phyloP scores from a whole-genome alignment of 2,113 vertebrate genomes.

The Vimba vimba region DNA sequence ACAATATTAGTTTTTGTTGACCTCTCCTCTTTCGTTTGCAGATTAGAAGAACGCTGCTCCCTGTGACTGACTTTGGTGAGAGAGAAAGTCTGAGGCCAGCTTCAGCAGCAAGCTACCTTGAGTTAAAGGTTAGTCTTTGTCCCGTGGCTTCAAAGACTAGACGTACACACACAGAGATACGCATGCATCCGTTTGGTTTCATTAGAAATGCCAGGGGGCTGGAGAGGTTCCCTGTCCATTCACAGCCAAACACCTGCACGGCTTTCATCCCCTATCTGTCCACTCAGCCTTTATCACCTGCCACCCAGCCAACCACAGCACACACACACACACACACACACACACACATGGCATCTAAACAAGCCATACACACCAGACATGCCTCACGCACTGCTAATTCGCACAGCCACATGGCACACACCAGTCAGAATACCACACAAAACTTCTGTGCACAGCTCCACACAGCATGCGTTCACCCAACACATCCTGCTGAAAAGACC shows the following conservation, averaged over 20 bases:
- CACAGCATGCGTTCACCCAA: not conserved
- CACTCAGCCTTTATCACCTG: conserved; percentile 42
- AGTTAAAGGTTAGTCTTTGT: conserved; percentile 68
- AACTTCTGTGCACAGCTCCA: not conserved
- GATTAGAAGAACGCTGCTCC: conserved; percentile 45
- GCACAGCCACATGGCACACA: not conserved
- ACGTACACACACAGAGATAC: conserved; percentile 35
- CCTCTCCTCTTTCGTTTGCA: conserved; percentile 58
- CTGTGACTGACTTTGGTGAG: conserved; percentile 44
- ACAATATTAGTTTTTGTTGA: conserved; percentile 14
- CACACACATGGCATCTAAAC: conserved; percentile 11
- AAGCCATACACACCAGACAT: conserved; percentile 28
- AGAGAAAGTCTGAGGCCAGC: conserved; percentile 44
- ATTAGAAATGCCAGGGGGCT: conserved; percentile 59
- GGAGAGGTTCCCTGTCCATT: conserved; percentile 46
- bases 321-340: not conserved
- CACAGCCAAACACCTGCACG: conserved; percentile 52
- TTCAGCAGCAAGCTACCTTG: conserved; percentile 40
- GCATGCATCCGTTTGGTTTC: conserved; percentile 36
- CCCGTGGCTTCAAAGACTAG: conserved; percentile 49
- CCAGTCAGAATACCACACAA: not conserved
- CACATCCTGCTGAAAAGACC: not conserved
- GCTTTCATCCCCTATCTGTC: conserved; percentile 55
- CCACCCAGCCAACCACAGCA: conserved; percentile 35
- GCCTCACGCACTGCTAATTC: not conserved